Conservation (phyloP, 1,140 invertebrate species). For the Acromyrmex heyeri region DNA sequence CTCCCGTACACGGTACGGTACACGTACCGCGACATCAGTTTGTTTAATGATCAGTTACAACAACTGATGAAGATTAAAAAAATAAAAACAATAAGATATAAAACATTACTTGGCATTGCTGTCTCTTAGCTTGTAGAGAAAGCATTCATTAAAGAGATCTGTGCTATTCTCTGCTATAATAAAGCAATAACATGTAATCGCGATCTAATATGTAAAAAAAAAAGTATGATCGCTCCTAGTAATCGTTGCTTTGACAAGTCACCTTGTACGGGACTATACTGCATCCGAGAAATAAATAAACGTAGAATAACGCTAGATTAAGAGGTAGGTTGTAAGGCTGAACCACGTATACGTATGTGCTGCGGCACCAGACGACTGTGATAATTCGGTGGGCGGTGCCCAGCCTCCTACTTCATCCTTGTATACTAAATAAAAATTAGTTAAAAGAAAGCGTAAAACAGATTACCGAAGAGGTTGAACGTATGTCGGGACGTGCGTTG, state of each 20-base stretch:
- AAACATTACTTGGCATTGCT: neutral
- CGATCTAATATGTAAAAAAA: slow-evolving; percentile 11
- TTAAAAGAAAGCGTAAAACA: slow-evolving; percentile 57
- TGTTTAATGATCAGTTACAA: slow-evolving; percentile 30
- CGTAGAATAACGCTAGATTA: slow-evolving; percentile 80
- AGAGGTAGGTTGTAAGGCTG: slow-evolving; percentile 86
- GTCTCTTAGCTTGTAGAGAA: neutral
- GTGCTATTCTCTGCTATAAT: neutral
- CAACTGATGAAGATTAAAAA: neutral
- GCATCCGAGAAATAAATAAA: slow-evolving; percentile 79
- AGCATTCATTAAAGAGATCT: neutral
- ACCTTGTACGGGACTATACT: slow-evolving; percentile 83
- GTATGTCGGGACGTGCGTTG: slow-evolving; percentile 73
- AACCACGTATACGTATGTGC: slow-evolving; percentile 88
- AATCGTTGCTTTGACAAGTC: slow-evolving; percentile 45
- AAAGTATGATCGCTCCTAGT: slow-evolving; percentile 26
- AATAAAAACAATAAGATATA: neutral
- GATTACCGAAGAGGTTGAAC: slow-evolving; percentile 79
- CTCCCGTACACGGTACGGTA: slow-evolving; percentile 71
- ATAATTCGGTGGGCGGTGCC: slow-evolving; percentile 87
- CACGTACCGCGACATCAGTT: slow-evolving; percentile 41
- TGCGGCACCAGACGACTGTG: slow-evolving; percentile 87
- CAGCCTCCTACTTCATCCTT: slow-evolving; percentile 87
- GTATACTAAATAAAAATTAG: slow-evolving; percentile 80
- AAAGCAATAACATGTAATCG: slow-evolving; percentile 67